These are phyloP conservation scores for Gastracanthus pulcherrimus DNA, from an alignment of 2,888 invertebrate species.

Conservation along the genomic window DNA sequence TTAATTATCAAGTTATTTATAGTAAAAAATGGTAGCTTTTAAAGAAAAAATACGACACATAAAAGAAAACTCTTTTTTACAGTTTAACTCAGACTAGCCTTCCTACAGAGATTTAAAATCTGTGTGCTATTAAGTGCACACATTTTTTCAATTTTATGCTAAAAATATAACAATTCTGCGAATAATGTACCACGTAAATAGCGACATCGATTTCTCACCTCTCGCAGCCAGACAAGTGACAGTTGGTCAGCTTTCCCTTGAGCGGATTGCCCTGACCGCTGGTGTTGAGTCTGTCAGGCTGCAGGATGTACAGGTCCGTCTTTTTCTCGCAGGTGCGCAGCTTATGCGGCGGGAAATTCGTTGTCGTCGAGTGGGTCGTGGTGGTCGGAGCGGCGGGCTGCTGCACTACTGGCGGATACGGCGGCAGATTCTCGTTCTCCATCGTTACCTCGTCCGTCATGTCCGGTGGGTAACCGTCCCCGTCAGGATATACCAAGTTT, in stretches of 20 bases:
- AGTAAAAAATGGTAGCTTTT: no score
- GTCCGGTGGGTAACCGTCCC: conserved; percentile 70
- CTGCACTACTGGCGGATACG: conserved; percentile 74
- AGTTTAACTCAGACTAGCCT: no score
- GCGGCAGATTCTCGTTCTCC: conserved; percentile 66
- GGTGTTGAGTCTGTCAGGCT: conserved; percentile 88
- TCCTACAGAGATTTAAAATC: no score
- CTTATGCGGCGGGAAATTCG: conserved; percentile 75
- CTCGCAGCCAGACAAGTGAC: conserved; percentile 92
- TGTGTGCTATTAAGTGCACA: no score
- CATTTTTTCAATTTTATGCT: neutral
- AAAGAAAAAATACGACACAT: neutral
- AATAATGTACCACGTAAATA: no score
- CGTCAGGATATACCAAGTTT: conserved; percentile 69
- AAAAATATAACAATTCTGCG: no score
- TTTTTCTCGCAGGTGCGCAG: conserved; percentile 90
- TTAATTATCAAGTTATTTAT: no score
- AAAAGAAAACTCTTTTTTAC: no score
- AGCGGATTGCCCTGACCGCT: conserved; percentile 89
- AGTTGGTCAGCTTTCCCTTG: conserved; percentile 93
- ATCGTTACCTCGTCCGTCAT: conserved; percentile 72
- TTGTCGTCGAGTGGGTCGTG: conserved; percentile 81
- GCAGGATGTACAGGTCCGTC: conserved; percentile 91
- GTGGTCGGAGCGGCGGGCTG: conserved; percentile 69
- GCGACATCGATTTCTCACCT: conserved; percentile 79